These are phyloP conservation scores for Glyphotaelius pellucidus DNA, from an alignment of 2,888 invertebrate species.

Conservation along the genomic window DNA sequence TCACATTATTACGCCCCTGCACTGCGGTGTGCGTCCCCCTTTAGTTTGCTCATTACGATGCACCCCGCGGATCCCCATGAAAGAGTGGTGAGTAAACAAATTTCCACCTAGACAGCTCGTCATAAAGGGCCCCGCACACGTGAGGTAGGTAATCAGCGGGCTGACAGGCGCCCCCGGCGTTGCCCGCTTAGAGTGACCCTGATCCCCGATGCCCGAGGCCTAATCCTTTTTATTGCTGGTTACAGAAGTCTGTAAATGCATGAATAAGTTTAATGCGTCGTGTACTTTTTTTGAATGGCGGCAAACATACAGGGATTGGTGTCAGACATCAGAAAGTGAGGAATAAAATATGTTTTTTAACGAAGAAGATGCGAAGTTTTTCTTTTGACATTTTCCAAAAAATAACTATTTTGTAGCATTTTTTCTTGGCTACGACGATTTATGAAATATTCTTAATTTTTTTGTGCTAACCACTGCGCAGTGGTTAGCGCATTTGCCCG, in stretches of 20 bases:
- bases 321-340: not conserved
- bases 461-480: too few relatives aligned
- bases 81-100: constrained; percentile 61
- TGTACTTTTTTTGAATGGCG: not conserved
- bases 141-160: constrained; percentile 43
- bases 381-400: not conserved
- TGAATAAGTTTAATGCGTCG: not conserved
- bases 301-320: not conserved
- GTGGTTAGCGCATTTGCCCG: too few relatives aligned
- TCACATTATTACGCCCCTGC: not conserved
- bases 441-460: too few relatives aligned
- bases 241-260: not conserved
- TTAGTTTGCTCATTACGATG: constrained; percentile 47
- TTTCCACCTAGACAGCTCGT: constrained; percentile 57
- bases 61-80: constrained; percentile 54
- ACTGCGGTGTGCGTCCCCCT: constrained; percentile 12
- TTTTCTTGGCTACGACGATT: too few relatives aligned
- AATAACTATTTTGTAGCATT: not conserved
- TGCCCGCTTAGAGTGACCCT: not conserved
- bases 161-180: constrained; percentile 48
- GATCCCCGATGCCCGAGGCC: constrained; percentile 5
- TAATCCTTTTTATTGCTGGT: constrained; percentile 37
- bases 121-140: constrained; percentile 49
- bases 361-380: not conserved
- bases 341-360: not conserved